A percentile compares a stretch with the other conserved stretches of the same genome.
Conservation (phyloP, 2,888 invertebrate genomes). For the Saturnia japonica region DNA sequence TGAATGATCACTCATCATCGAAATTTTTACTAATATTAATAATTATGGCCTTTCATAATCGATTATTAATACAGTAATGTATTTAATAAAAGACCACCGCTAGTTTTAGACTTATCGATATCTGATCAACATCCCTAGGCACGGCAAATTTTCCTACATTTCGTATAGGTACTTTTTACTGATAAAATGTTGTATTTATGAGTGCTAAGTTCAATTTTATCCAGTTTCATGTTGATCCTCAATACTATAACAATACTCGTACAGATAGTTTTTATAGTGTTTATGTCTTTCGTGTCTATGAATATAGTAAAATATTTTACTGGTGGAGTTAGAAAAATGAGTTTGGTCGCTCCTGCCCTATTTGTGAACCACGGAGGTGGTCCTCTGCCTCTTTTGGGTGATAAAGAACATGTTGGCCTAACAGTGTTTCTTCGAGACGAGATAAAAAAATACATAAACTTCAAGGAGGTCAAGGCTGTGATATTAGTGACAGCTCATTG, state of each 20-base stretch:
- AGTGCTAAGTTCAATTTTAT: conserved; percentile 33
- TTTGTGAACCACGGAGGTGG: conserved; percentile 77
- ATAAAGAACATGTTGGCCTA: conserved; percentile 64
- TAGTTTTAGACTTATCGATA: no score
- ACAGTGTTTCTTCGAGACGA: conserved; percentile 67
- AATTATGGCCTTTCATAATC: no score
- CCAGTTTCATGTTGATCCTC: conserved; percentile 66
- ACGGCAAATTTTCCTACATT: no score
- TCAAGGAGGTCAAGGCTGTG: conserved; percentile 67
- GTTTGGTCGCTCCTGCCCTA: conserved; percentile 66
- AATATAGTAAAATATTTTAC: conserved; percentile 68
- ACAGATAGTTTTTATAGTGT: conserved; percentile 68
- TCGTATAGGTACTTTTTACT: no score
- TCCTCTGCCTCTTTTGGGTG: conserved; percentile 68
- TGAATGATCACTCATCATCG: no score
- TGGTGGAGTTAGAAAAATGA: conserved; percentile 60
- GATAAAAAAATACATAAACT: conserved; percentile 63
- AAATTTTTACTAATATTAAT: no score
- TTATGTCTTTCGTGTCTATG: conserved; percentile 72
- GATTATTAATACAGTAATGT: no score
- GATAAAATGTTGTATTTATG: conserved; percentile 22
- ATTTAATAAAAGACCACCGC: no score
- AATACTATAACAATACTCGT: conserved; percentile 68
- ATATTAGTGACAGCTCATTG: conserved; percentile 75
- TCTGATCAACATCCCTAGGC: no score